A percentile compares a stretch with the other conserved stretches of the same genome.
Conservation (phyloP, 1,140 invertebrate genomes). For the Hylyphantes graminicola region DNA sequence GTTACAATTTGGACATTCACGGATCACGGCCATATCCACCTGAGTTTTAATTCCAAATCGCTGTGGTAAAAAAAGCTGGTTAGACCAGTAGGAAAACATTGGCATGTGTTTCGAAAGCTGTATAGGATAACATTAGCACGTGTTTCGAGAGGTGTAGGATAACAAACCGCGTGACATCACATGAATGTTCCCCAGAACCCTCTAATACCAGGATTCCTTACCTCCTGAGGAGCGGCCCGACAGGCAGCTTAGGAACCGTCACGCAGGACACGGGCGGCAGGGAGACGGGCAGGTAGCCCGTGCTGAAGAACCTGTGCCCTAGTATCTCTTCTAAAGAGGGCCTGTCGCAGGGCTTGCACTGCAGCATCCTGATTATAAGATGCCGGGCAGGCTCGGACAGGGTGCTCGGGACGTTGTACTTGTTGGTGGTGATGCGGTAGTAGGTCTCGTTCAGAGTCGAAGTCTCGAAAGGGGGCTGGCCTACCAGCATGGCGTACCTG, state of each 20-base stretch:
- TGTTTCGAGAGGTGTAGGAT: too few relatives aligned
- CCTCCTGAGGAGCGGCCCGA: conserved; percentile 36
- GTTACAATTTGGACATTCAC: too few relatives aligned
- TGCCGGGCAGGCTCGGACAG: conserved; percentile 77
- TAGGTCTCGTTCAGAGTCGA: conserved; percentile 87
- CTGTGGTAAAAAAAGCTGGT: too few relatives aligned
- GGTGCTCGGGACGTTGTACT: conserved; percentile 84
- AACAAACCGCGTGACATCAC: too few relatives aligned
- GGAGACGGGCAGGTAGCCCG: conserved; percentile 65
- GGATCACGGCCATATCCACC: too few relatives aligned
- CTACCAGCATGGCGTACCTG: conserved; percentile 89
- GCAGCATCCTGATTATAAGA: conserved; percentile 87
- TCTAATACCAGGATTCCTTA: neutral
- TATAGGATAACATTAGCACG: too few relatives aligned
- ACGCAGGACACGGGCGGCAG: conserved; percentile 63
- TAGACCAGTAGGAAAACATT: too few relatives aligned
- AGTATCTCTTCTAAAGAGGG: conserved; percentile 82
- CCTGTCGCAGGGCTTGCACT: conserved; percentile 82
- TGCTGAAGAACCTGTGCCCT: conserved; percentile 79
- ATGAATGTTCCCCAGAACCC: too few relatives aligned
- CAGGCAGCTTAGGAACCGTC: conserved; percentile 60
- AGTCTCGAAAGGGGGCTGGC: conserved; percentile 97
- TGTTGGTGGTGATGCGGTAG: conserved; percentile 89
- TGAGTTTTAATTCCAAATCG: too few relatives aligned
- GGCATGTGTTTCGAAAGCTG: too few relatives aligned